These are phyloP conservation scores for Dryobotodes eremita DNA, from an alignment of 2,888 invertebrate genomes.

Conservation along the genomic window DNA sequence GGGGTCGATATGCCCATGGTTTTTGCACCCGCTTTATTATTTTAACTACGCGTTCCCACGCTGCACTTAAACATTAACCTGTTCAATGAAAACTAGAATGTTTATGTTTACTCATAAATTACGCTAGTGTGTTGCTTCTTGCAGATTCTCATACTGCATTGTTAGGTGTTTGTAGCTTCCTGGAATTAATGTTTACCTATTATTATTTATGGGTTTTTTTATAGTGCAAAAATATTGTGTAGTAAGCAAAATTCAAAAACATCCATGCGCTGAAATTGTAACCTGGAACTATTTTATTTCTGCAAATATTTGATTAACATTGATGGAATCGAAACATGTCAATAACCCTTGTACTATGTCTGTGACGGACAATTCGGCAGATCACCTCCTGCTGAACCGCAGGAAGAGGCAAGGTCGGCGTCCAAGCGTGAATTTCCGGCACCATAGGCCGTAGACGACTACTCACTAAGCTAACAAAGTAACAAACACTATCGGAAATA, in stretches of 20 bases:
- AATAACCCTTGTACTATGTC: slow-evolving; percentile 32
- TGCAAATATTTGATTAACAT: slow-evolving; percentile 1
- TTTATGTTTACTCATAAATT: slow-evolving; percentile 70
- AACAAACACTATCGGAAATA: slow-evolving; percentile 7
- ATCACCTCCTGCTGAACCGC: slow-evolving; percentile 75
- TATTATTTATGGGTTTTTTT: slow-evolving; percentile 33
- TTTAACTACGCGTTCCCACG: slow-evolving; percentile 85
- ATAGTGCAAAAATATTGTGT: slow-evolving; percentile 13
- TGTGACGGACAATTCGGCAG: slow-evolving; percentile 66
- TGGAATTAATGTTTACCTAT: slow-evolving; percentile 44
- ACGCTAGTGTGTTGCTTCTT: slow-evolving; percentile 53
- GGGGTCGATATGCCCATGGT: slow-evolving; percentile 84
- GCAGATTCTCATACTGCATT: slow-evolving; percentile 62
- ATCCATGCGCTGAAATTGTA: slow-evolving; percentile 3
- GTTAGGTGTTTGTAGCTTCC: slow-evolving; percentile 55
- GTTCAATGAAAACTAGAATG: slow-evolving; percentile 76
- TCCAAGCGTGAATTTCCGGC: slow-evolving; percentile 87
- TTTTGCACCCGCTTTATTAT: slow-evolving; percentile 87
- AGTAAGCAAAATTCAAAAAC: neutral
- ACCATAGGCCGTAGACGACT: slow-evolving; percentile 78
- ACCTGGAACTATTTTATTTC: neutral
- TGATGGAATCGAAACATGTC: slow-evolving; percentile 19
- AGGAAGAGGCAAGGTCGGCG: slow-evolving; percentile 89
- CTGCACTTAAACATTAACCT: slow-evolving; percentile 78
- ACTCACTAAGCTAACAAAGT: slow-evolving; percentile 43